Evolutionary conservation across 2,888 invertebrate genomes (phyloP).

Genomic region (Eubasilissa splendida): DNA sequence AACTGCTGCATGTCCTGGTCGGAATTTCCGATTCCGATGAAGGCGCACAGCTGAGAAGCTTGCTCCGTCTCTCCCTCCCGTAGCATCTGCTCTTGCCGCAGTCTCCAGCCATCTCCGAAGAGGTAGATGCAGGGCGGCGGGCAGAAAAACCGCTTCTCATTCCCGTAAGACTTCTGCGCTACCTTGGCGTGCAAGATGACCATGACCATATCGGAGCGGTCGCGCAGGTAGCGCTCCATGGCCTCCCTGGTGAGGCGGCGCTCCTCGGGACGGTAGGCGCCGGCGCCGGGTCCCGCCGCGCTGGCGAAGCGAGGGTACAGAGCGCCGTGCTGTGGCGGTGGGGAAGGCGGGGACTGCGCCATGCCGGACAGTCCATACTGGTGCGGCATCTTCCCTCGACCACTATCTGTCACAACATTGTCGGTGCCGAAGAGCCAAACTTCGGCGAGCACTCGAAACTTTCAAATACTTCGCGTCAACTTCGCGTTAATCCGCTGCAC

Average conservation of each 20-base stretch:
- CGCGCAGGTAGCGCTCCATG: conserved; percentile 96
- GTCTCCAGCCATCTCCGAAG: conserved; percentile 98
- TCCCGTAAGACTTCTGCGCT: conserved; percentile 99
- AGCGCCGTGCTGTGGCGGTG: conserved; percentile 75
- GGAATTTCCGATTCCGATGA: conserved; percentile 98
- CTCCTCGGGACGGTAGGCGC: conserved; percentile 82
- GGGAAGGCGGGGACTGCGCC: conserved; percentile 88
- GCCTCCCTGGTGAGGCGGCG: conserved; percentile 90
- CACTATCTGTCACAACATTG: conserved; percentile 49
- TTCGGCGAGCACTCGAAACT: conserved; percentile 44
- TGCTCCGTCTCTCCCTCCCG: conserved; percentile 92
- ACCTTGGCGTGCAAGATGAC: conserved; percentile 99
- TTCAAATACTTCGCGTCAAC: conserved; percentile 44
- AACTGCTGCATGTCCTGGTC: conserved; percentile 99
- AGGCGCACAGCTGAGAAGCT: conserved; percentile 96
- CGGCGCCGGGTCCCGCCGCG: conserved; percentile 73
- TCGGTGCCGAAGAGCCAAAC: conserved; percentile 37
- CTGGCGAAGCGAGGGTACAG: conserved; percentile 78
- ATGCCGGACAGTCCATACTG: conserved; percentile 84
- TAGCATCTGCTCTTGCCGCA: conserved; percentile 94
- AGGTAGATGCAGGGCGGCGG: conserved; percentile 99
- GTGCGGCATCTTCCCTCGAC: conserved; percentile 77
- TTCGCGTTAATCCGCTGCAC: conserved; percentile 39
- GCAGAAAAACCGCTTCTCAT: conserved; percentile 99
- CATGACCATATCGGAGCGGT: conserved; percentile 95